Percentiles rank a stretch among this genome's conserved stretches.
phyloP scores from a whole-genome alignment of 2,888 invertebrate genomes.

The Tribolium freemani region DNA sequence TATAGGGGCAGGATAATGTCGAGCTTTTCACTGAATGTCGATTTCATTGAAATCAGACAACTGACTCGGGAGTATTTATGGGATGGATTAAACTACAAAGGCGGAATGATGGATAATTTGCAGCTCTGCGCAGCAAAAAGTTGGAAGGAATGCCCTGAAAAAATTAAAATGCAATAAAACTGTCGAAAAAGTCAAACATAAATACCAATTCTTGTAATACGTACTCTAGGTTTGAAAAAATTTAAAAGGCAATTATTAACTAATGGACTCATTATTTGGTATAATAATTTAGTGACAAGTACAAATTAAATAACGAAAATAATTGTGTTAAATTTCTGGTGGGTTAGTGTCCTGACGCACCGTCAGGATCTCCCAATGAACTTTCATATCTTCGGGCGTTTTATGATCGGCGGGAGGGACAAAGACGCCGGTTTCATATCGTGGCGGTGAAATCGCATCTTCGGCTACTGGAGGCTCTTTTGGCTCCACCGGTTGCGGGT shows the following conservation, averaged over 20 bases:
- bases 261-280: no score
- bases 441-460: constrained; percentile 11
- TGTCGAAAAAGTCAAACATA: no score
- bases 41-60: not conserved
- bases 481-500: constrained; percentile 5
- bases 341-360: not conserved
- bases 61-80: not conserved
- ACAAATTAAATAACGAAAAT: no score
- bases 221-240: no score
- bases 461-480: constrained; percentile 7
- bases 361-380: not conserved
- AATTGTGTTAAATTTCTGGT: not conserved
- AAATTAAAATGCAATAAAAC: no score
- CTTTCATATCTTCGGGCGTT: not conserved
- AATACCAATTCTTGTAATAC: no score
- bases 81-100: not conserved
- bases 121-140: not conserved
- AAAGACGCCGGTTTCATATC: constrained; percentile 19
- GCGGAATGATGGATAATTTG: not conserved
- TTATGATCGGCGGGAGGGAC: constrained; percentile 9
- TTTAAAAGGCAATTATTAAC: no score
- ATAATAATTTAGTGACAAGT: no score
- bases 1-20: constrained; percentile 14
- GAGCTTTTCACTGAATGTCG: constrained; percentile 13
- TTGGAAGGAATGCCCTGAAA: no score